Conservation (phyloP, 2,797 vertebrate genomes). For the Adrianichthys oophorus region DNA sequence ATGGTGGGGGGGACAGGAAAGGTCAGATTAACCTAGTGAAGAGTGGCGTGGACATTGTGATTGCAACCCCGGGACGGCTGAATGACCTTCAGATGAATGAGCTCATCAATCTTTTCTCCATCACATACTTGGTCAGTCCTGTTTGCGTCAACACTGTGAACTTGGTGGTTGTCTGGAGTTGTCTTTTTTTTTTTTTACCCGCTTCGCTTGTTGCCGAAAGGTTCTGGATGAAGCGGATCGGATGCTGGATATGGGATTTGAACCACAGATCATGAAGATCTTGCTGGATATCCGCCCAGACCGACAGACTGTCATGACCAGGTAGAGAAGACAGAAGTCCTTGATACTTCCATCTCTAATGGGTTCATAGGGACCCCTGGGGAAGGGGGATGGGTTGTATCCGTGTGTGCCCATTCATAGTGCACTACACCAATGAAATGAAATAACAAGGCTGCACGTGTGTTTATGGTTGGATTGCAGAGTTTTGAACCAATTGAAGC, state of each 20-base stretch:
- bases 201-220: constrained; percentile 58
- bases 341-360: not conserved
- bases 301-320: constrained; percentile 95
- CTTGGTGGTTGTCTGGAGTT: not conserved
- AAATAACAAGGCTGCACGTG: too few relatives aligned
- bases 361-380: too few relatives aligned
- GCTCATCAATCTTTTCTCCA: constrained; percentile 84
- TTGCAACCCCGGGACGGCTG: constrained; percentile 93
- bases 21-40: constrained; percentile 84
- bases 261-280: constrained; percentile 98
- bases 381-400: too few relatives aligned
- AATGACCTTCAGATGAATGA: constrained; percentile 96
- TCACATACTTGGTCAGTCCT: constrained; percentile 91
- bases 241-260: constrained; percentile 99
- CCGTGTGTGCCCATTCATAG: too few relatives aligned
- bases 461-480: too few relatives aligned
- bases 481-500: too few relatives aligned
- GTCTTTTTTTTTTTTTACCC: not conserved
- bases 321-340: constrained; percentile 66
- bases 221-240: constrained; percentile 97
- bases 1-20: constrained; percentile 89
- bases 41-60: constrained; percentile 92
- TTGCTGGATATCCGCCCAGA: constrained; percentile 93
- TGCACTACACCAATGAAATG: too few relatives aligned
- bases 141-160: not conserved